Percentiles rank a stretch among this genome's conserved stretches.
These are phyloP conservation scores for Furcula furcula DNA, from an alignment of 2,888 invertebrate genomes.

Conservation along the genomic window DNA sequence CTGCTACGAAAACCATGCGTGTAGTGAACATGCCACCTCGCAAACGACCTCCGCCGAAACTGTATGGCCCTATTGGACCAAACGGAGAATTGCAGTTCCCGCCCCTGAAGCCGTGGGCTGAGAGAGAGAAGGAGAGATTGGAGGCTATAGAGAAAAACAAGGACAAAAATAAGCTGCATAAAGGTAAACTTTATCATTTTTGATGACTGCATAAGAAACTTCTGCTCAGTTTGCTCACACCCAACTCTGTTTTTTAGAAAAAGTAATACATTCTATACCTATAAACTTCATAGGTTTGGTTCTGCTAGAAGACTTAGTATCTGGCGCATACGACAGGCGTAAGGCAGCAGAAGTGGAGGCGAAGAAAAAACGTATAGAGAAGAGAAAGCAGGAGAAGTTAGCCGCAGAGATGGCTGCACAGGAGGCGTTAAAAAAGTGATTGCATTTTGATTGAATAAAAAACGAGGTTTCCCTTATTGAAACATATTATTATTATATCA, in stretches of 20 bases:
- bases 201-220: no score
- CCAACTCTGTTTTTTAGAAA: no score
- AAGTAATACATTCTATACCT: no score
- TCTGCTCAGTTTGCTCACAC: no score
- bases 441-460: background rate
- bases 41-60: slow-evolving; percentile 43
- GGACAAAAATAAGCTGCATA: slow-evolving; percentile 52
- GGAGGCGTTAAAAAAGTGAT: slow-evolving; percentile 56
- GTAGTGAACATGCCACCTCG: slow-evolving; percentile 65
- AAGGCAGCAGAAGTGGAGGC: slow-evolving; percentile 63
- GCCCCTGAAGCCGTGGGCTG: slow-evolving; percentile 67
- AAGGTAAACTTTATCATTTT: slow-evolving; percentile 41
- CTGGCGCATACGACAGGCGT: slow-evolving; percentile 76
- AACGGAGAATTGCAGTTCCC: slow-evolving; percentile 82
- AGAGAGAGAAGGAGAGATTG: slow-evolving; percentile 64
- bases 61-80: slow-evolving; percentile 66
- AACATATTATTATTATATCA: no score
- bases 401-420: slow-evolving; percentile 56
- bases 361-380: slow-evolving; percentile 52
- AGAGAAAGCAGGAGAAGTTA: slow-evolving; percentile 50
- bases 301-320: slow-evolving; percentile 78
- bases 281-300: slow-evolving; percentile 65
- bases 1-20: slow-evolving; percentile 51
- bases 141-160: slow-evolving; percentile 52
- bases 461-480: no score